phyloP scores from a whole-genome alignment of 2,113 vertebrate genomes.

The Myiozetetes cayanensis region DNA sequence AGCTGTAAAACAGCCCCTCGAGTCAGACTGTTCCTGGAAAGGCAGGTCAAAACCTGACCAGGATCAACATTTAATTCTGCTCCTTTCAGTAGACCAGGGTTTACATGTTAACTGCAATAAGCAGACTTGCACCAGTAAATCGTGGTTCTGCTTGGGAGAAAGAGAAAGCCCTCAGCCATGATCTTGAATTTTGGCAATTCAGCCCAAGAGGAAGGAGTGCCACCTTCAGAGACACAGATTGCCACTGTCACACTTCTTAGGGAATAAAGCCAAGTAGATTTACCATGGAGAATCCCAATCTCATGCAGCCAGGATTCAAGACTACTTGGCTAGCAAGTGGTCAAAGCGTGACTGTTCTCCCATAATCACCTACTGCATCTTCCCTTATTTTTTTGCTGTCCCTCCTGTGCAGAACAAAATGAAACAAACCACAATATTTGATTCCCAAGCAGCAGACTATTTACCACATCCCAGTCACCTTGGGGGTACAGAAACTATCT shows the following conservation, averaged over 20 bases:
- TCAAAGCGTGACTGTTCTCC: background rate
- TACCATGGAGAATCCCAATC: background rate
- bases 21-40: background rate
- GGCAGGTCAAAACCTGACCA: background rate
- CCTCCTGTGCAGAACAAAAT: background rate
- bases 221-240: background rate
- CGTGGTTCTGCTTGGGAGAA: background rate
- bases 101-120: background rate
- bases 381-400: background rate
- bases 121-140: background rate
- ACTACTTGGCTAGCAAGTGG: background rate
- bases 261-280: background rate
- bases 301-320: background rate
- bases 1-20: background rate
- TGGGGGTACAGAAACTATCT: background rate
- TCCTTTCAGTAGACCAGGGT: background rate
- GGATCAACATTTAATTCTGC: background rate
- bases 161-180: background rate
- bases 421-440: background rate
- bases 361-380: background rate
- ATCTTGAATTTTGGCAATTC: too few species aligned
- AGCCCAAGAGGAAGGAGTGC: background rate
- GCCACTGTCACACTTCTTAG: background rate
- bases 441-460: background rate
- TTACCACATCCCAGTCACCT: background rate